A percentile compares a stretch with the other conserved stretches of the same genome.
These are phyloP conservation scores for Bibio marci DNA, from an alignment of 2,888 invertebrate genomes.

Conservation along the genomic window DNA sequence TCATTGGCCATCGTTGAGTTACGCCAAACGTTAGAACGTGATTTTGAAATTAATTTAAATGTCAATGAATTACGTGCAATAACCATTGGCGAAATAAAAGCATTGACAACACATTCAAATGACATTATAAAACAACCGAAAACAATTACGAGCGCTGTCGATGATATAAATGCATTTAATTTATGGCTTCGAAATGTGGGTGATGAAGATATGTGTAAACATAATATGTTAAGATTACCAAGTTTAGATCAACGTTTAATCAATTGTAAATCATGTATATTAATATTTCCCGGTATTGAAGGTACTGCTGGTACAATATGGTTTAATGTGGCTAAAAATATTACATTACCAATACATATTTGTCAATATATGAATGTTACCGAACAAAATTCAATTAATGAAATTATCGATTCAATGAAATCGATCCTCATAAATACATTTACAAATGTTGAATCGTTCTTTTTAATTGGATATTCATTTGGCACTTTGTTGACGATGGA, in stretches of 20 bases:
- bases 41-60: conserved; percentile 71
- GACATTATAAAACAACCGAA: no score
- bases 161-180: no score
- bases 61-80: conserved; percentile 59
- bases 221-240: conserved; percentile 36
- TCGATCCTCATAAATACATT: conserved; percentile 36
- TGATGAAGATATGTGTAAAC: conserved; percentile 36
- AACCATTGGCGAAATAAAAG: no score
- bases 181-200: conserved; percentile 36
- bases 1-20: conserved; percentile 96
- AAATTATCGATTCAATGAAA: neutral
- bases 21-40: conserved; percentile 76
- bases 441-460: conserved; percentile 42
- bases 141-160: no score
- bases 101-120: no score
- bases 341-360: neutral
- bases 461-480: conserved; percentile 75
- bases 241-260: no score
- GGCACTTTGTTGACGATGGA: conserved; percentile 65
- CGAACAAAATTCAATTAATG: neutral
- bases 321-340: conserved; percentile 18
- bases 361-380: neutral
- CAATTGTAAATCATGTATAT: no score
- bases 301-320: conserved; percentile 36
- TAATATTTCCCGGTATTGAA: conserved; percentile 47